A percentile compares a stretch with the other conserved stretches of the same genome.
Conservation (phyloP, 2,888 invertebrate species). For the Morinoia aosen region DNA sequence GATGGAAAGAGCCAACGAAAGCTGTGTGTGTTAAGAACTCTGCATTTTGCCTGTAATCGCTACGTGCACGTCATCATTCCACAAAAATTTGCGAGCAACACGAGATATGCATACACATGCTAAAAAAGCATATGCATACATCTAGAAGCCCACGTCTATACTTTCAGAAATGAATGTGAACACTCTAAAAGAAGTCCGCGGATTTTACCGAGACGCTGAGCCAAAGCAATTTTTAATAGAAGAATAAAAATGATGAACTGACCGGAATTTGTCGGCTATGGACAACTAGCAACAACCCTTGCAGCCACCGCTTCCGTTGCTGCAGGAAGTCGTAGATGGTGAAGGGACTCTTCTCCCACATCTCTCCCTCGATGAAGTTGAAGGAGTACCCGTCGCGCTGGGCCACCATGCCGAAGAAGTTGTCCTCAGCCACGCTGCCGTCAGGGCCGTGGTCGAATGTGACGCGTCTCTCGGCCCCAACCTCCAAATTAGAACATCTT, state of each 20-base stretch:
- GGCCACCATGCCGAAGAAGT: constrained; percentile 96
- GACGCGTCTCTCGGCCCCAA: constrained; percentile 89
- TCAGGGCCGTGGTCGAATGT: constrained; percentile 97
- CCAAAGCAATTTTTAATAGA: too few relatives aligned
- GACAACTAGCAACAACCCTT: constrained; percentile 88
- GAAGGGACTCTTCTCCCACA: constrained; percentile 99
- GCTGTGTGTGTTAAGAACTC: too few relatives aligned
- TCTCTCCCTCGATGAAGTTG: constrained; percentile 97
- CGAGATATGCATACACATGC: too few relatives aligned
- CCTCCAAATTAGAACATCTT: constrained; percentile 75
- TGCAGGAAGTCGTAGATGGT: constrained; percentile 95
- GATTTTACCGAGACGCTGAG: not conserved
- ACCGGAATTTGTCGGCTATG: constrained; percentile 83
- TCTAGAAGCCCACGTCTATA: too few relatives aligned
- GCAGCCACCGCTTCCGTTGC: constrained; percentile 95
- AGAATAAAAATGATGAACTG: not conserved
- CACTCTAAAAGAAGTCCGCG: not conserved
- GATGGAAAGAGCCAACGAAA: too few relatives aligned
- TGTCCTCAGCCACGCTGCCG: constrained; percentile 98
- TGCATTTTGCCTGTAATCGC: too few relatives aligned
- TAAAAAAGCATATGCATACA: too few relatives aligned
- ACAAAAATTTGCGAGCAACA: too few relatives aligned
- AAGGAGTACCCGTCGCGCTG: constrained; percentile 91
- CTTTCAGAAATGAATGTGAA: too few relatives aligned
- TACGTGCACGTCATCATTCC: too few relatives aligned